Base-by-base conservation (phyloP, 2,113 vertebrate species). In the Apteryx owenii region DNA sequence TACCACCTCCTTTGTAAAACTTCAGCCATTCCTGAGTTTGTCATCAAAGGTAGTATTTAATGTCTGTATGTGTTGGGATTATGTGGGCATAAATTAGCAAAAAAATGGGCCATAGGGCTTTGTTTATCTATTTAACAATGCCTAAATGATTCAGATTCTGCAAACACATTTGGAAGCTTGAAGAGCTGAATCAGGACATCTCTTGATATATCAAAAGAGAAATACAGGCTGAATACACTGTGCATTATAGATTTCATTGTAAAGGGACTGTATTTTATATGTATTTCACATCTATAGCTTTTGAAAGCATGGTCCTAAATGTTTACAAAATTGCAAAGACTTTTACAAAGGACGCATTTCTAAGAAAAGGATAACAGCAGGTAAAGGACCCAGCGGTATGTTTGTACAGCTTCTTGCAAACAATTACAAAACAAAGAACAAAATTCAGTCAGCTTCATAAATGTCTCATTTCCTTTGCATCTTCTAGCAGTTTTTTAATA, bases 81-180 rank as follows among this genome's bases (percentile, higher is more conserved):
- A 68, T 0, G 0, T 18, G 18, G 83, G 51, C n/a, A 75, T 31
- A 90, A 44, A 53, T 33, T 29, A 36, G 23, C 79, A 40, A 9
- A 78, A 90, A 96, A 81, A 7, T 22, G 15, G 48, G 31, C 25
- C 61, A 69, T 1, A 38, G 28, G 66, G 17, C 58, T 69, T 81
- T 40, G 11, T 15, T 26, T 17, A 5, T 70, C 54, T 86, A 9
- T 65, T 89, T 51, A 89, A 28, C 23, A 60, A n/a, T 79, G 31
- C 42, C 36, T 50, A 81, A 89, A 16, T 81, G 51, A 86, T 79
- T 71, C 10, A 62, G 56, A 40, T 33, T 85, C 62, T 94, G 56
- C n/a, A 96, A 89, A 81, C 28, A 53, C 2, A 25, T 92, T 42
- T 68, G 46, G 23, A 84, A 10, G 21, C 12, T 51, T 26, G 12